phyloP scores from a whole-genome alignment of 1,140 invertebrate species.

The Drosophila pectinifera region DNA sequence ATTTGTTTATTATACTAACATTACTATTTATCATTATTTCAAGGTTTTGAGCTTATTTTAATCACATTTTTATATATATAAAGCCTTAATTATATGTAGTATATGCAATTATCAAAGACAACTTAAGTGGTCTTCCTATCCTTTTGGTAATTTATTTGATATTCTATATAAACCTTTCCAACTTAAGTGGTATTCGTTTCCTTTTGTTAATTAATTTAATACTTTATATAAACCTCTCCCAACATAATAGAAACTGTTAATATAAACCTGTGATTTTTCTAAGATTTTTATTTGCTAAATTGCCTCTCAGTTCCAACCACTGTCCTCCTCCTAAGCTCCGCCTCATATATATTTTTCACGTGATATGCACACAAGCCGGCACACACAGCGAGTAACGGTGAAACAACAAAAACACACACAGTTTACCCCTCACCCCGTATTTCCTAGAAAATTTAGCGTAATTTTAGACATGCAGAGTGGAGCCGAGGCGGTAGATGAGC shows the following conservation, averaged over 20 bases:
- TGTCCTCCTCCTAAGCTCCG: conserved; percentile 1
- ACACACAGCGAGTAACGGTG: conserved; percentile 11
- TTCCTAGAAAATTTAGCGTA: conserved; percentile 40
- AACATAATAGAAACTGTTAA: neutral
- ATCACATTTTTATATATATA: too few relatives aligned
- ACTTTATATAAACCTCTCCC: too few relatives aligned
- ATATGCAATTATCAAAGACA: too few relatives aligned
- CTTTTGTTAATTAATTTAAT: too few relatives aligned
- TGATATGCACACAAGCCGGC: conserved; percentile 49
- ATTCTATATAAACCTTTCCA: too few relatives aligned
- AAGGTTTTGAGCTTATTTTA: too few relatives aligned
- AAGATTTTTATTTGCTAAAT: neutral
- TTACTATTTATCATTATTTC: too few relatives aligned
- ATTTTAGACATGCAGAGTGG: conserved; percentile 64
- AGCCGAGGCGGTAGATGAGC: neutral
- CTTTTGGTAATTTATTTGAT: too few relatives aligned
- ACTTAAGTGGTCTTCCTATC: too few relatives aligned
- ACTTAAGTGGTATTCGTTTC: too few relatives aligned
- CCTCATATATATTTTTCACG: conserved; percentile 40
- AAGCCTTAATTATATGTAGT: too few relatives aligned
- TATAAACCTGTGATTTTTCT: neutral
- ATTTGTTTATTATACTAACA: neutral
- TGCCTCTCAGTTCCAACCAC: neutral
- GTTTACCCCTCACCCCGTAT: neutral
- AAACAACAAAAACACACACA: conserved; percentile 47